Base-by-base conservation (phyloP, 2,113 vertebrate species). In the Anthoscopus minutus region DNA sequence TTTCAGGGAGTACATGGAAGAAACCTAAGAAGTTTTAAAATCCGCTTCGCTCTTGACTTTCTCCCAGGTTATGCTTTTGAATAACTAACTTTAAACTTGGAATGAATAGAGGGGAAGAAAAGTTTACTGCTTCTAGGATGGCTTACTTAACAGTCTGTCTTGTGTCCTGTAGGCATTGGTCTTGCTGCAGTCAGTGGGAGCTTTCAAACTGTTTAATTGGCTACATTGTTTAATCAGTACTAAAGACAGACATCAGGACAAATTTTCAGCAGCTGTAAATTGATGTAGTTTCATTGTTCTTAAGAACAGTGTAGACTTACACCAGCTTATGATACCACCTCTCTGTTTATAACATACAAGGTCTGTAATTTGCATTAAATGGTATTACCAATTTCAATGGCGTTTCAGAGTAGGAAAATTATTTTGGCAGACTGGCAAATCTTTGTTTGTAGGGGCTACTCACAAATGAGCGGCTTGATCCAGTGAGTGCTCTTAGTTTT, bases 21-120 rank as follows among this genome's bases (percentile, higher is more conserved):
- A 89, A 86, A 56, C 31, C 7, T 15, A 30, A 25, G 13, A 93
- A 91, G 54, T 85, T 61, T 57, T 72, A 42, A 88, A 73, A n/a
- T 86, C n/a, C 0, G 1, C 71, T 70, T 37, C 0, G 0, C 9
- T 71, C 20, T 88, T 71, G 37, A 38, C 40, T 84, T 93, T 37
- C 16, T 94, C 51, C 25, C 8, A 42, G 82, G 23, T 89, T 81
- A 45, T 22, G 23, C 22, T 78, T 94, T 70, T 88, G 85, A 86
- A 74, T 33, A 86, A 37, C 30, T 44, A 38, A 24, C 58, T 84
- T 84, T 66, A 78, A 65, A 80, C 57, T 91, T 82, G 22, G 56
- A 30, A 25, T 53, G 25, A 85, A 33, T 5, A 0, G 8, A 7
- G 10, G 10, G 10, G 4, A 31, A 18, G 14, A 4, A 2, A 60